These are phyloP conservation scores for Cynoglossus semilaevis DNA, from an alignment of 2,113 vertebrate species.

Conservation along the genomic window DNA sequence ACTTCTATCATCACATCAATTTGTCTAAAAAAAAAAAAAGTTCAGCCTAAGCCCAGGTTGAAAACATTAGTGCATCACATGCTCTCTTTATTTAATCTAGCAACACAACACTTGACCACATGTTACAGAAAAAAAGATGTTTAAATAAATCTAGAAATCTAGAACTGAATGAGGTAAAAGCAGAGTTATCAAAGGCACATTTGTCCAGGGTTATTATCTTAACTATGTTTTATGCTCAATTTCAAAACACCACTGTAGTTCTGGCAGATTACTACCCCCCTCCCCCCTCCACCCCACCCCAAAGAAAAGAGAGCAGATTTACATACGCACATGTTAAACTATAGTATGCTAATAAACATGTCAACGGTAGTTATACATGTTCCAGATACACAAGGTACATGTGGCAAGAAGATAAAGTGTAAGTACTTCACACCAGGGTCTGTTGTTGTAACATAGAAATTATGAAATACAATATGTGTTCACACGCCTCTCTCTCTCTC, in stretches of 20 bases:
- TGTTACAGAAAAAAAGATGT: conserved; percentile 62
- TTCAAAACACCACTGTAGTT: conserved; percentile 42
- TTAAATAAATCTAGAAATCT: conserved; percentile 73
- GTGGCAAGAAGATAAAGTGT: too few species aligned
- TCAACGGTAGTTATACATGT: conserved; percentile 52
- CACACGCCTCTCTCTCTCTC: conserved; percentile 35
- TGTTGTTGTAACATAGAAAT: conserved; percentile 51
- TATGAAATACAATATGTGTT: conserved; percentile 45
- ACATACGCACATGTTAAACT: conserved; percentile 55
- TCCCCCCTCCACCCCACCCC: too few species aligned
- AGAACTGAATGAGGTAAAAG: conserved; percentile 69
- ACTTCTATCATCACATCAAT: conserved; percentile 31
- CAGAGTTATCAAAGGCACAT: conserved; percentile 62
- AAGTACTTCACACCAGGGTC: conserved; percentile 48
- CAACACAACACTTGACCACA: conserved; percentile 65
- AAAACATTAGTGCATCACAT: conserved; percentile 66
- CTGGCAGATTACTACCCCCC: conserved; percentile 42
- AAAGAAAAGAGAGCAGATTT: conserved; percentile 58
- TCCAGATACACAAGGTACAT: conserved; percentile 59
- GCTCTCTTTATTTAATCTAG: conserved; percentile 66
- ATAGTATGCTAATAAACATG: conserved; percentile 66
- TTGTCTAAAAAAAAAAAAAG: conserved; percentile 36
- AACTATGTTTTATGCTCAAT: conserved; percentile 46
- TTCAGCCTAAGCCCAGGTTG: conserved; percentile 25
- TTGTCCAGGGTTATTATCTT: conserved; percentile 53